Evolutionary conservation across 2,888 invertebrate genomes (phyloP).

Genomic region (Vesta saturnalis): DNA sequence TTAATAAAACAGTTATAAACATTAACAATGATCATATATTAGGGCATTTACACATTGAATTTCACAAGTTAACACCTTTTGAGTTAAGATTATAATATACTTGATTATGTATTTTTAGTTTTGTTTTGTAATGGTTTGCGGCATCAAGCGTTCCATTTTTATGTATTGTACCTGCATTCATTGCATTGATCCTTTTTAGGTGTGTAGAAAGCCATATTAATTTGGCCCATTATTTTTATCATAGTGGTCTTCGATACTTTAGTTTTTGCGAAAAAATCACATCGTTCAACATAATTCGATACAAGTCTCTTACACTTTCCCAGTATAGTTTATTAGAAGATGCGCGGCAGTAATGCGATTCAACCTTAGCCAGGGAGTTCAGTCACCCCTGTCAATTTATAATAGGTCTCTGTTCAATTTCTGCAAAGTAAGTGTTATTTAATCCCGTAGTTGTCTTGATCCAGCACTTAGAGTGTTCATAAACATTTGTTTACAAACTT

Average conservation of each 20-base stretch:
- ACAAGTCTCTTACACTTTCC: background rate
- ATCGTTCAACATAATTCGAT: constrained; percentile 16
- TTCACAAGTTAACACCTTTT: background rate
- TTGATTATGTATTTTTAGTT: no score
- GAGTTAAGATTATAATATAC: no score
- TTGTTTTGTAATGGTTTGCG: background rate
- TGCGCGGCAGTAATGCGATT: no score
- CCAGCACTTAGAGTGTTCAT: constrained; percentile 1
- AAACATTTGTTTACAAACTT: background rate
- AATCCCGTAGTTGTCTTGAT: background rate
- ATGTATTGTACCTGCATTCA: constrained; percentile 6
- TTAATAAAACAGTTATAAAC: no score
- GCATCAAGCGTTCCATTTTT: constrained; percentile 5
- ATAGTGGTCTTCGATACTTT: constrained; percentile 19
- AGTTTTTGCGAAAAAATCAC: constrained; percentile 14
- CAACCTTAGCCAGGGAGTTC: background rate
- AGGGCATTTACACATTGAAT: no score
- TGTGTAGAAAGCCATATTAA: constrained; percentile 5
- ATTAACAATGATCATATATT: no score
- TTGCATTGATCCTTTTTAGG: constrained; percentile 5
- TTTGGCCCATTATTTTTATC: constrained; percentile 15
- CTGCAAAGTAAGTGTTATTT: background rate
- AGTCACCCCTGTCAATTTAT: background rate
- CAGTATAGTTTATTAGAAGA: background rate
- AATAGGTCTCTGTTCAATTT: no score